Evolutionary conservation across 2,113 vertebrate species (phyloP).

Genomic region (Saguinus imperator): DNA sequence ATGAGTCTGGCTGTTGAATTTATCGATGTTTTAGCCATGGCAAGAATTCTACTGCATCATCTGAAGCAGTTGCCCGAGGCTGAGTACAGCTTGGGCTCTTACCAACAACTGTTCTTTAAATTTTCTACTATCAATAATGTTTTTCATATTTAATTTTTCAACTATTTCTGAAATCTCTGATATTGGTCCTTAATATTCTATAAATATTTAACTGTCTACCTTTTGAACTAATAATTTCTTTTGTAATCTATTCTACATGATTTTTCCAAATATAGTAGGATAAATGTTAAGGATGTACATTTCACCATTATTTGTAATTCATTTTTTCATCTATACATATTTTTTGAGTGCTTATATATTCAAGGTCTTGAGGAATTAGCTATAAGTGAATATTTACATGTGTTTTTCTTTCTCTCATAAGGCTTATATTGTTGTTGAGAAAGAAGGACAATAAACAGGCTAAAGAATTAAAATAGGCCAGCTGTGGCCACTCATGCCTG

Average conservation of each 20-base stretch:
- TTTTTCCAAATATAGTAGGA: too few species aligned
- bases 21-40: not conserved
- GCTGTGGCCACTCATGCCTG: too few species aligned
- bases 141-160: not conserved
- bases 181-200: not conserved
- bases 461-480: too few species aligned
- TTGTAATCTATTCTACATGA: not conserved
- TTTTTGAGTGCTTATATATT: not conserved
- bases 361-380: not conserved
- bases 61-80: not conserved
- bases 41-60: not conserved
- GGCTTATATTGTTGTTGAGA: not conserved
- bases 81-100: accelerated
- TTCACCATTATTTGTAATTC: not conserved
- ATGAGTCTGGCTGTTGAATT: not conserved
- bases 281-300: not conserved
- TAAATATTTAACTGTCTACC: not conserved
- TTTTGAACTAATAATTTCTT: not conserved
- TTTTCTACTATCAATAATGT: too few species aligned
- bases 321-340: not conserved
- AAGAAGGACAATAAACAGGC: not conserved
- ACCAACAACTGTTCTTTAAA: accelerated
- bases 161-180: not conserved
- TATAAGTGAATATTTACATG: not conserved
- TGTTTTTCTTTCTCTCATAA: not conserved